phyloP scores from a whole-genome alignment of 1,140 invertebrate species.

The Drosophila rufa region DNA sequence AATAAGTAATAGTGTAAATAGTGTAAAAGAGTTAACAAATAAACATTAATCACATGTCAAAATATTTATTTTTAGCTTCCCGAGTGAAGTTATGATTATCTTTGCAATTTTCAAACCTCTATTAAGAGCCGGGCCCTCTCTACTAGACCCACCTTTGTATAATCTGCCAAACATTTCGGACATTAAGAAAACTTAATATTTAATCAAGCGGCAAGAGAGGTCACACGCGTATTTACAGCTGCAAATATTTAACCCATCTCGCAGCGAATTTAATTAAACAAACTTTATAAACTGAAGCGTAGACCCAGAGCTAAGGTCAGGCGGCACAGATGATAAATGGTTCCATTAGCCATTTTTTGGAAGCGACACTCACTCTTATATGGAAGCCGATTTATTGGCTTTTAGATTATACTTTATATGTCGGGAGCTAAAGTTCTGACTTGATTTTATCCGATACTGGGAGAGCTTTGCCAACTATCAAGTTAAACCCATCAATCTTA shows the following conservation, averaged over 20 bases:
- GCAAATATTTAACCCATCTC: constrained; percentile 72
- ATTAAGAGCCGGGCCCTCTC: not conserved
- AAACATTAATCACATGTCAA: not conserved
- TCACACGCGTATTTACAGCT: constrained; percentile 44
- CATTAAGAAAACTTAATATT: constrained; percentile 43
- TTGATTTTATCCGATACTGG: not conserved
- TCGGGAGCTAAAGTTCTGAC: constrained; percentile 6
- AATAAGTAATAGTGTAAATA: too few relatives aligned
- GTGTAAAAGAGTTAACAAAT: too few relatives aligned
- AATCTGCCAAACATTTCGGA: not conserved
- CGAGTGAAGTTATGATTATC: not conserved
- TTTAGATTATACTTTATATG: not conserved
- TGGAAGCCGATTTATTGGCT: constrained; percentile 5
- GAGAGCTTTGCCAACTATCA: constrained; percentile 2
- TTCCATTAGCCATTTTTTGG: constrained; percentile 35
- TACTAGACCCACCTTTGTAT: constrained; percentile 3
- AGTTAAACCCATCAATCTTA: constrained; percentile 9
- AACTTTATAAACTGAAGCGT: constrained; percentile 40
- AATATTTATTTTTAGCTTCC: too few relatives aligned
- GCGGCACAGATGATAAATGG: constrained; percentile 47
- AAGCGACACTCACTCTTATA: not conserved
- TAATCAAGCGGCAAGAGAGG: constrained; percentile 39
- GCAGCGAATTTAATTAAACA: constrained; percentile 35
- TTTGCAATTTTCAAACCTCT: not conserved
- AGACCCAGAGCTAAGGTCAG: constrained; percentile 42